Evolutionary conservation across 2,888 invertebrate species (phyloP), one percentile per base, ranked within the genome.

Genomic region (Phengaris alcon): DNA sequence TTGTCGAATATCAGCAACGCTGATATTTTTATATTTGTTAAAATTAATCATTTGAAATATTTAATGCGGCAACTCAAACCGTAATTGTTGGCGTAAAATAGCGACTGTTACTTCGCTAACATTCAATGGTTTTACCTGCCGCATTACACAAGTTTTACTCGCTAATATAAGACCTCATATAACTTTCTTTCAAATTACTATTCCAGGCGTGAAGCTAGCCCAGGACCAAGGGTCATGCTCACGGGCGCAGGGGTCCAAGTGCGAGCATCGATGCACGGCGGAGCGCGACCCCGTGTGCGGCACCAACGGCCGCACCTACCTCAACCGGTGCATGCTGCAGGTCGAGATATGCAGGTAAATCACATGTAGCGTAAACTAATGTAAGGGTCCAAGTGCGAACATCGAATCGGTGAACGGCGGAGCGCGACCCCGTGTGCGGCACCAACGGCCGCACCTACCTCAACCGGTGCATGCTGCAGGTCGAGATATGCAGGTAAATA

Each of bases 241-340:
- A 44, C 90, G 96, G 3, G 94, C 96, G 0, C 94, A 95, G 78
- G 96, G 96, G 0, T 95, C 96, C 1, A 94, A 94, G 76, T 96
- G 96, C 82, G 95, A 95, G 74, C 95, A 95, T 85, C 95, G 96
- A 74, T 98, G 98, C 87, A 95, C 96, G 0, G 95, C 95, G 0
- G 97, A 98, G 84, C 95, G 97, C 81, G 98, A 98, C 86, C 96
- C 97, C 0, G 97, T 97, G 44, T 98, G 98, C 84, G 98, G 97
- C 0, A 94, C 93, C 44, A 92, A 93, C 68, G 93, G 97, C 51
- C 94, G 97, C 78, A 98, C 97, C 0, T 98, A 98, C 84, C 93
- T 97, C 68, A 98, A 98, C 89, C 94, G 96, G 83, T 97, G 96
- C 81, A 95, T 95, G 95, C 91, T 96, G 78, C 95, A 96, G 83